Percentiles rank a stretch among this genome's conserved stretches.
These are phyloP conservation scores for Therioaphis trifolii DNA, from an alignment of 2,888 invertebrate genomes.

Conservation along the genomic window DNA sequence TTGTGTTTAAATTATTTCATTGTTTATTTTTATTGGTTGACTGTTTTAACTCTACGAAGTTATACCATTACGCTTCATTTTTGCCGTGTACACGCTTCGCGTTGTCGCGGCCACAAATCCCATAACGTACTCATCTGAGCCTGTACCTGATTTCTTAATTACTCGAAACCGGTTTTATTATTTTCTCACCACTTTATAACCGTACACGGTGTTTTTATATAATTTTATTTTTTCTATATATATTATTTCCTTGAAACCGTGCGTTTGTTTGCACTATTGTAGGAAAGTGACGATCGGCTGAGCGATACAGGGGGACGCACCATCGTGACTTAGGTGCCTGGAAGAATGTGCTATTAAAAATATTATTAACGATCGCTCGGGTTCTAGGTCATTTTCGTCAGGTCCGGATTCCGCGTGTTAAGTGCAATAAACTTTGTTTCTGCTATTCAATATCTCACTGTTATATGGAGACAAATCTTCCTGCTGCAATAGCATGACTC, in stretches of 20 bases:
- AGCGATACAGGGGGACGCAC: neutral
- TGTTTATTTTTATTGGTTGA: too few relatives aligned
- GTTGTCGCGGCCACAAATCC: neutral
- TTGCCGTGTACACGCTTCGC: neutral
- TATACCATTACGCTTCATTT: too few relatives aligned
- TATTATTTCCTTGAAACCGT: too few relatives aligned
- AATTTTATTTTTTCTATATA: too few relatives aligned
- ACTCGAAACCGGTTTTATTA: slow-evolving; percentile 30
- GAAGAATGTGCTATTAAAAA: slow-evolving; percentile 8
- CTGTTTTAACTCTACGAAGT: too few relatives aligned
- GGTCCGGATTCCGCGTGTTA: slow-evolving; percentile 15
- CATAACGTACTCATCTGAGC: neutral
- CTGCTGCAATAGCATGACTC: neutral
- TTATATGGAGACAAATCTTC: neutral
- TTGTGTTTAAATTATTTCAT: too few relatives aligned
- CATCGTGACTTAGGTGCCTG: neutral
- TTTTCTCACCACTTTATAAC: slow-evolving; percentile 31
- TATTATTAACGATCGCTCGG: slow-evolving; percentile 22
- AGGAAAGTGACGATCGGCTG: neutral
- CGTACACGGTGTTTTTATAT: neutral
- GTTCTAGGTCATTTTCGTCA: slow-evolving; percentile 37
- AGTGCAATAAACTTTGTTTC: neutral
- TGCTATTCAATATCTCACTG: neutral
- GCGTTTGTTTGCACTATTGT: neutral
- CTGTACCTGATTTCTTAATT: slow-evolving; percentile 34